Evolutionary conservation across 2,888 invertebrate species (phyloP).

Genomic region (Andrena bicolor): DNA sequence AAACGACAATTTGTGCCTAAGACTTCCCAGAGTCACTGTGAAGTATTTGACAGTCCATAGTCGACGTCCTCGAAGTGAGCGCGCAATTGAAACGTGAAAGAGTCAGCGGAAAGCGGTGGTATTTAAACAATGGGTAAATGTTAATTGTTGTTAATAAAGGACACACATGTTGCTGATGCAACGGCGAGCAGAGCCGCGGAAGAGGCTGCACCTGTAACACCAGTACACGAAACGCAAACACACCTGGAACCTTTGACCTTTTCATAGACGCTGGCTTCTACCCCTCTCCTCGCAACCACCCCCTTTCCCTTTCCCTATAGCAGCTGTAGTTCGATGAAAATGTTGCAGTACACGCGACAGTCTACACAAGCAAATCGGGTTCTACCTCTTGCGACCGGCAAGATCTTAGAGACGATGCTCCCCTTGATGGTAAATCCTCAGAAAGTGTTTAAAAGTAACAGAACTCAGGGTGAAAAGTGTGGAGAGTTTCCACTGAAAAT

Average conservation of each 20-base stretch:
- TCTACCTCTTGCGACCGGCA: slow-evolving; percentile 19
- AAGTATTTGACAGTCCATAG: background rate
- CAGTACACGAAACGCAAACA: slow-evolving; percentile 74
- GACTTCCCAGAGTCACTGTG: too few relatives aligned
- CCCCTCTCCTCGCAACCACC: slow-evolving; percentile 69
- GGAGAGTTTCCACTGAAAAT: too few relatives aligned
- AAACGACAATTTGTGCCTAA: slow-evolving; percentile 6
- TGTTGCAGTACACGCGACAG: slow-evolving; percentile 39
- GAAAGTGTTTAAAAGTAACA: background rate
- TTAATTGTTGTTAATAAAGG: slow-evolving; percentile 85
- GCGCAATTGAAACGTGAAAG: slow-evolving; percentile 16
- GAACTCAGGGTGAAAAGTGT: background rate
- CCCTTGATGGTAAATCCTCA: background rate
- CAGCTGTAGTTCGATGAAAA: slow-evolving; percentile 64
- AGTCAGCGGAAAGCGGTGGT: slow-evolving; percentile 20
- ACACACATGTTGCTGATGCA: slow-evolving; percentile 84
- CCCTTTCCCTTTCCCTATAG: slow-evolving; percentile 63
- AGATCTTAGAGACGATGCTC: background rate
- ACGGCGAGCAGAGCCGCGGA: slow-evolving; percentile 84
- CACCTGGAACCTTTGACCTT: slow-evolving; percentile 77
- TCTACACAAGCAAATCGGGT: slow-evolving; percentile 10
- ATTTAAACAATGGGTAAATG: slow-evolving; percentile 78
- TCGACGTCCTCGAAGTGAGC: background rate
- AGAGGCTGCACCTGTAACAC: slow-evolving; percentile 82
- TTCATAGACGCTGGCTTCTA: slow-evolving; percentile 70